Base-by-base conservation (phyloP, 2,888 invertebrate species). In the Sussaba pulchella region DNA sequence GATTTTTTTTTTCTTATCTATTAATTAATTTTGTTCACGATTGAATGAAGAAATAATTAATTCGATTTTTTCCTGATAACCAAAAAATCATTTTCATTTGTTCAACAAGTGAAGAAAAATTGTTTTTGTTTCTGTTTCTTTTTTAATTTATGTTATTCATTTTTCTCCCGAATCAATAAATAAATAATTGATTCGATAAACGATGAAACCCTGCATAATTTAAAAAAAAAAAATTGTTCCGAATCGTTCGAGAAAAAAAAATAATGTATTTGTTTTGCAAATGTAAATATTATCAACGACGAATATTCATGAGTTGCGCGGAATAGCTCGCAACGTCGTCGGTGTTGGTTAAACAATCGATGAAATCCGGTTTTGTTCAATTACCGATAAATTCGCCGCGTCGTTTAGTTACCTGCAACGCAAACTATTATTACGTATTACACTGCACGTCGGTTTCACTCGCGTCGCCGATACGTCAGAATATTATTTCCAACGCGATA, bases 401-500 rank as follows among this genome's bases (percentile, higher is more conserved):
- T 26, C n/a, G 26, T 26, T 54, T 54, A 26, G 12, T 54, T n/a
- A 26, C 52, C 52, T 24, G 52, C 26, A 26, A 26, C 26, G n/a
- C 5, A 54, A 54, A 54, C 52, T 54, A 54, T 54, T 26, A 14
- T 54, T n/a, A n/a, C n/a, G 24, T 54, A 54, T 26, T 26, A 26
- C 26, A n/a, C 6, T n/a, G 52, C 14, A 21, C 57, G 36, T 9
- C 36, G 57, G 14, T 8, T 36, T 36, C 36, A 14, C 17, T 59
- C 57, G 36, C 10, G 8, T 31, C 57, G 14, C 36, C 1, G 4
- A 57, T 36, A 17, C 57, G 19, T 1, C 21, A 64, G 47, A 47
- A n/a, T n/a, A 31, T 47, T 64, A 47, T 47, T 21, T 14, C 21
- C 9, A 2, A 43, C 9, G 54, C 43, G 70, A 74, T 79, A 79